Conservation (phyloP, 2,113 vertebrate species). For the Nesospiza acunhae region DNA sequence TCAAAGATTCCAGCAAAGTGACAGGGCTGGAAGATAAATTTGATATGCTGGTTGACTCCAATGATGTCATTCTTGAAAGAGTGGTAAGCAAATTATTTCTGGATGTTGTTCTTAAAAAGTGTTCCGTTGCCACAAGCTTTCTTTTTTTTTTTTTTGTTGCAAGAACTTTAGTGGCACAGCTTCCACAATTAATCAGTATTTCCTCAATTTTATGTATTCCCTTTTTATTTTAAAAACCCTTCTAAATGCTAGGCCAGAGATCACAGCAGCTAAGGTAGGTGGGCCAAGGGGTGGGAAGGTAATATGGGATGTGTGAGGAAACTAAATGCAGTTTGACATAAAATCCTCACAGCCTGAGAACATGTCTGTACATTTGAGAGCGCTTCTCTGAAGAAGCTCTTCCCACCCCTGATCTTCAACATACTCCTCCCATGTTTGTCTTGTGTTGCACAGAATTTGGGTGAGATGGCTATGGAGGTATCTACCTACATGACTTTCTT, state of each 20-base stretch:
- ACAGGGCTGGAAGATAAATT: conserved; percentile 91
- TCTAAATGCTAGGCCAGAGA: background rate
- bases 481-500: background rate
- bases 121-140: background rate
- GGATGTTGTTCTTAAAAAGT: background rate
- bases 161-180: background rate
- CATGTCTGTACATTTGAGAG: background rate
- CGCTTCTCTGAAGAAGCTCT: background rate
- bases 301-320: background rate
- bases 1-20: conserved; percentile 81
- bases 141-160: background rate
- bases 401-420: background rate
- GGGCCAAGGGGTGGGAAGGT: background rate
- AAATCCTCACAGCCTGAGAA: background rate
- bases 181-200: background rate
- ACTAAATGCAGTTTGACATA: background rate
- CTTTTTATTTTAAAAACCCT: background rate
- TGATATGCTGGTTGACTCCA: conserved; percentile 92
- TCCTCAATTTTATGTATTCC: background rate
- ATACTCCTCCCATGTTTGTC: background rate
- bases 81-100: conserved; percentile 81
- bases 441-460: background rate
- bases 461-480: background rate
- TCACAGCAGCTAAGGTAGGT: background rate
- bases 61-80: conserved; percentile 92